Evolutionary conservation across 2,888 invertebrate species (phyloP), one percentile per base, ranked within the genome.

Genomic region (Drosophila kuntzei): DNA sequence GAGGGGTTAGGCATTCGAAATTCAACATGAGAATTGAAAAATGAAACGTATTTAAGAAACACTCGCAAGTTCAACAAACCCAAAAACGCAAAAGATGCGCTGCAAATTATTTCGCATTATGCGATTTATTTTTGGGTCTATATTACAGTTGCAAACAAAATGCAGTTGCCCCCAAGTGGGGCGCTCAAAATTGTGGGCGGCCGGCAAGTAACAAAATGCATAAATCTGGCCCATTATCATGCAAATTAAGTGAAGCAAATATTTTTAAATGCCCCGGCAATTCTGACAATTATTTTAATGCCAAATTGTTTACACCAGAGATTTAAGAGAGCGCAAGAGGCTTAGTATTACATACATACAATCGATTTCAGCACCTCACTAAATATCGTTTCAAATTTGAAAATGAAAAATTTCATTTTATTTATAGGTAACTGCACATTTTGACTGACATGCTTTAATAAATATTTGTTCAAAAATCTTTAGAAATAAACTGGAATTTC

Each of bases 61-160:
- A 32, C 32, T 20, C 14, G 54, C 43, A 70, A 83, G 86, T 86
- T 86, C 84, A 86, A 81, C 80, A 86, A 84, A 83, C 86, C 80
- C 22, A 46, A 57, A 67, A 72, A 79, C 83, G 75, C n/a, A 39
- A 54, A 69, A 73, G 51, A 71, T 77, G 55, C 57, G 16, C 66
- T 64, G 65, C 59, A 64, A 57, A 75, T 76, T 62, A 75, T 87
- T 80, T 74, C 64, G 68, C 68, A 87, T 77, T 80, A 83, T 84
- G 70, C 53, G 81, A 66, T 80, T 77, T 87, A 82, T 82, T 87
- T 82, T 87, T 68, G 71, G 78, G 34, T 22, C 51, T 18, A 16
- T 41, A 32, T 46, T 29, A 27, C 25, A 27, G 12, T 29, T 16
- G 67, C 32, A 22, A 36, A 25, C 41, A 39, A 29, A 32, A 32